Evolutionary conservation across 2,888 invertebrate genomes (phyloP), one percentile per base, ranked within the genome.

Genomic region (Andrena dorsata): DNA sequence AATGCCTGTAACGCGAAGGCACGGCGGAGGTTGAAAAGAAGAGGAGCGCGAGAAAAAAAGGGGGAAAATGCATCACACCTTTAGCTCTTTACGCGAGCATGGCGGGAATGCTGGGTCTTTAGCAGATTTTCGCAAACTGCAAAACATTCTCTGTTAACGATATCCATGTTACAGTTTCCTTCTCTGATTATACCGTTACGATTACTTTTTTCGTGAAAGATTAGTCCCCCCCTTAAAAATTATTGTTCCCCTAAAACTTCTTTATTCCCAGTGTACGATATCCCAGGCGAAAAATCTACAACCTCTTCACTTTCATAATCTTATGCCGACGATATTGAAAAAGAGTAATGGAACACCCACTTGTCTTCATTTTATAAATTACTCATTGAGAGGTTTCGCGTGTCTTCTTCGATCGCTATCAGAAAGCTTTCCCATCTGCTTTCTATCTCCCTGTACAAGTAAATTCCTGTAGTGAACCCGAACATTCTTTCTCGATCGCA

Each of bases 1-100:
- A 76, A 65, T 5, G 80, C 64, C 64, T 65, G 47, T 80, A 76
- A 76, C 58, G 30, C 28, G 58, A 30, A 68, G 63, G 30, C 49
- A 53, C 32, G 28, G 23, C 32, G 23, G 60, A 20, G 70, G 7
- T 23, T 60, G 70, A 60, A 58, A 77, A 76, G 49, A 28, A 64
- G 41, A 23, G 8, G 65, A 49, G 20, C 20, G 20, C n/a, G 56
- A n/a, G 49, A 64, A 32, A 47, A 47, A 49, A 64, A 8, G 32
- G 16, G 30, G 16, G 20, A 35, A 76, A 68, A 69, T 56, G n/a
- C 56, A 56, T 64, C 53, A 7, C 26, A 2, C 10, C 23, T 56
- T 56, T 16, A 41, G 32, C 41, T 23, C 23, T 49, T 73, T 41
- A 23, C 5, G 5, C 28, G 26, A 28, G n/a, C 13, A 2, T 41